phyloP scores from a whole-genome alignment of 2,888 invertebrate genomes.

The Anorthoa munda region DNA sequence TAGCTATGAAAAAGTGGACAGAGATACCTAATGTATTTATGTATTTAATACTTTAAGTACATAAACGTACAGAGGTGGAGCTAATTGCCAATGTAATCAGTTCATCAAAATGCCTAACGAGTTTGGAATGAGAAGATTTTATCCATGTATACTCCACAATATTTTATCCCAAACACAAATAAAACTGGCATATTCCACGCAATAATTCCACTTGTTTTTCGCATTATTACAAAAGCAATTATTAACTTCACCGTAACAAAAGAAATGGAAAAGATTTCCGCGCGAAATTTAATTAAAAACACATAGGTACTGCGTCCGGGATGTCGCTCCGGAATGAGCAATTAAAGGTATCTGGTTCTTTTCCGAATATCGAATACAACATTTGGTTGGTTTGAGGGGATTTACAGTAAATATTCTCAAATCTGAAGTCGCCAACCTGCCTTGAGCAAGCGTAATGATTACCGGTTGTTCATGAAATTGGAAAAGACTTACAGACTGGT shows the following conservation, averaged over 20 bases:
- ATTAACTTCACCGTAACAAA: constrained; percentile 36
- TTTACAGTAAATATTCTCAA: neutral
- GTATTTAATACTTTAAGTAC: too few relatives aligned
- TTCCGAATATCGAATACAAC: neutral
- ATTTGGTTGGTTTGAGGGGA: neutral
- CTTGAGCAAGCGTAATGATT: too few relatives aligned
- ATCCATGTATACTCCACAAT: too few relatives aligned
- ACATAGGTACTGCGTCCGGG: constrained; percentile 23
- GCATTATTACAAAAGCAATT: constrained; percentile 50
- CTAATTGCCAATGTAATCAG: too few relatives aligned
- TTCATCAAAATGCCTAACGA: too few relatives aligned
- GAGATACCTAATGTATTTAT: too few relatives aligned
- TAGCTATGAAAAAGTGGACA: too few relatives aligned
- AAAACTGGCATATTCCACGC: neutral
- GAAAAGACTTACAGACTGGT: too few relatives aligned
- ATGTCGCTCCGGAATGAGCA: constrained; percentile 35
- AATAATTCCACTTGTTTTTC: constrained; percentile 21
- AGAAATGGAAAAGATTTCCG: constrained; percentile 53
- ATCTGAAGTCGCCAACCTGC: too few relatives aligned
- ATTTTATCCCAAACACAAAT: neutral
- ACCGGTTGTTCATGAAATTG: too few relatives aligned
- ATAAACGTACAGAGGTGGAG: too few relatives aligned
- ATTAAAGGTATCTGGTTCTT: constrained; percentile 20
- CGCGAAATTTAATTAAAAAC: constrained; percentile 57
- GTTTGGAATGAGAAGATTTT: too few relatives aligned